phyloP scores from a whole-genome alignment of 1,140 invertebrate genomes.

The Colletes gigas region DNA sequence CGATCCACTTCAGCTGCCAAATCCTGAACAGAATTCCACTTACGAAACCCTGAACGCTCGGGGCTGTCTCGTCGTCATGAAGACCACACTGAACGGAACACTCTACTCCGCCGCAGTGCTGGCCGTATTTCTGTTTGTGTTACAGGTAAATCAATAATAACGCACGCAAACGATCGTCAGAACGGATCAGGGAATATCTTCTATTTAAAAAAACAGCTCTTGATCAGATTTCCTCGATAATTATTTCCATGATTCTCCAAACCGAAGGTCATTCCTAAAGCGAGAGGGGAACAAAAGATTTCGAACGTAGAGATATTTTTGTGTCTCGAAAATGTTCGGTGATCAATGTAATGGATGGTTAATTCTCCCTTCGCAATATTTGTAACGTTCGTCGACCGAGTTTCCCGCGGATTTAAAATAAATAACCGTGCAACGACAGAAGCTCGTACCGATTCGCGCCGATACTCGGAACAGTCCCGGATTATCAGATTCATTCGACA shows the following conservation, averaged over 20 bases:
- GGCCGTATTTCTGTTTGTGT: slow-evolving; percentile 57
- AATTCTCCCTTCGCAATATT: neutral
- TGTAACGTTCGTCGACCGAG: neutral
- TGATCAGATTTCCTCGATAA: no score
- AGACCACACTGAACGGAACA: slow-evolving; percentile 49
- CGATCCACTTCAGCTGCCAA: slow-evolving; percentile 64
- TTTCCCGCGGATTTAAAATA: slow-evolving; percentile 5
- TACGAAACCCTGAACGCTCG: slow-evolving; percentile 57
- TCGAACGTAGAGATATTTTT: no score
- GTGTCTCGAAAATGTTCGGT: no score
- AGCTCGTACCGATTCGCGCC: neutral
- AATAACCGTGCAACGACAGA: neutral
- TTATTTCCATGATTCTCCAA: no score
- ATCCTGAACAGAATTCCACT: slow-evolving; percentile 61
- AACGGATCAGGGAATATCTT: no score
- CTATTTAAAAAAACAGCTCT: no score
- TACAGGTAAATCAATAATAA: slow-evolving; percentile 52
- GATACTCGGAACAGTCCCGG: neutral
- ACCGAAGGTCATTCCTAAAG: no score
- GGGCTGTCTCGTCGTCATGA: slow-evolving; percentile 57
- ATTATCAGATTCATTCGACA: slow-evolving; percentile 20
- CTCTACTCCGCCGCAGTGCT: slow-evolving; percentile 52
- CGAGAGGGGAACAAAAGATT: no score
- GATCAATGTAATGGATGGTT: no score
- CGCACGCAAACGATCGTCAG: neutral